phyloP scores from a whole-genome alignment of 2,888 invertebrate species.

The Agrilus cyanescens region DNA sequence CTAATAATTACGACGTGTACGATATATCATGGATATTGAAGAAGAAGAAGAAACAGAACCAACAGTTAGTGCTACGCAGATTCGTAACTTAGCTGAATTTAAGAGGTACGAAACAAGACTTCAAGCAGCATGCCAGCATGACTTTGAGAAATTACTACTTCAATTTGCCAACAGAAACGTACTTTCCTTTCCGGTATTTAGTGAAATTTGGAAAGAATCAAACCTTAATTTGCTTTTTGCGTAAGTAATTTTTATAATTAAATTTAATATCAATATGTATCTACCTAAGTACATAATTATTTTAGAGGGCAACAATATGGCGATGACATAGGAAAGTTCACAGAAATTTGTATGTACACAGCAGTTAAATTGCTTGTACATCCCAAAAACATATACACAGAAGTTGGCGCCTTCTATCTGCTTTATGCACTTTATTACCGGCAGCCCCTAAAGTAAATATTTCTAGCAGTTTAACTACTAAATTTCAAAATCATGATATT shows the following conservation, averaged over 20 bases:
- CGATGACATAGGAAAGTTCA: conserved; percentile 17
- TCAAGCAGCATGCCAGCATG: conserved; percentile 22
- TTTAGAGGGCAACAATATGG: conserved; percentile 21
- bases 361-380: conserved; percentile 23
- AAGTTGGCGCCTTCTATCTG: conserved; percentile 26
- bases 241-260: conserved; percentile 16
- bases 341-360: conserved; percentile 22
- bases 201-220: conserved; percentile 21
- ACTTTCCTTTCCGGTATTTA: conserved; percentile 20
- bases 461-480: not conserved
- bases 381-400: conserved; percentile 18
- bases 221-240: conserved; percentile 22
- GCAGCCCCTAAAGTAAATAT: conserved; percentile 26
- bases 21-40: too few species aligned
- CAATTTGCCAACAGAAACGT: conserved; percentile 19
- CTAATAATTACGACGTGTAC: too few species aligned
- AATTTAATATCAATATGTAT: not conserved
- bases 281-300: too few species aligned
- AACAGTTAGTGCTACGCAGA: too few species aligned
- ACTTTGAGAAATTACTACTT: conserved; percentile 23
- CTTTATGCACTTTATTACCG: conserved; percentile 29
- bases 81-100: too few species aligned
- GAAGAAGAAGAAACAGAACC: too few species aligned
- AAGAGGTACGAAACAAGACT: conserved; percentile 4
- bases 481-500: conserved; percentile 2